Evolutionary conservation across 2,113 vertebrate species (phyloP).

Genomic region (Halcyon senegalensis): DNA sequence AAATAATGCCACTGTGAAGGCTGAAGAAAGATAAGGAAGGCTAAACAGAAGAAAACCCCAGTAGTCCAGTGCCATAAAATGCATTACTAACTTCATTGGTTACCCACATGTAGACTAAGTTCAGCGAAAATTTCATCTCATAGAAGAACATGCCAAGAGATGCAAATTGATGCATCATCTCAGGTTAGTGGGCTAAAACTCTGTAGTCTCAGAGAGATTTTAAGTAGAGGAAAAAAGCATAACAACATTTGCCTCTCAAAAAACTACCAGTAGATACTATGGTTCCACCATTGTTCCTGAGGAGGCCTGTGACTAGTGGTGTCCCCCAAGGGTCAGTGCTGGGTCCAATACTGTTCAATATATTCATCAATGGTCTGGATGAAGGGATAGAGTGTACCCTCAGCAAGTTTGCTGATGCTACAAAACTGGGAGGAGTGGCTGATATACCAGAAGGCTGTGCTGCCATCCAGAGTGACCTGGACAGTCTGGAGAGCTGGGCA

Average conservation of each 20-base stretch:
- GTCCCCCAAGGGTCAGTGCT: too few relatives aligned
- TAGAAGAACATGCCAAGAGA: not conserved
- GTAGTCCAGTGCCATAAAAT: not conserved
- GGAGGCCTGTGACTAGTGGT: too few relatives aligned
- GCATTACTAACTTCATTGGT: not conserved
- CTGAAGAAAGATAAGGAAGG: not conserved
- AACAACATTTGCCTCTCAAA: not conserved
- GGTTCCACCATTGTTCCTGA: not conserved
- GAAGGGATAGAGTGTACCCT: too few relatives aligned
- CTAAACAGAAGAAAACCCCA: not conserved
- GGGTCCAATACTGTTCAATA: too few relatives aligned
- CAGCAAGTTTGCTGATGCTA: too few relatives aligned
- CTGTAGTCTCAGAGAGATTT: not conserved
- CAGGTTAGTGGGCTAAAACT: not conserved
- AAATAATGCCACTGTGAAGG: not conserved
- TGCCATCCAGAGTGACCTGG: too few relatives aligned
- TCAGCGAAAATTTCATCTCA: not conserved
- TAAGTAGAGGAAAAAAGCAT: not conserved
- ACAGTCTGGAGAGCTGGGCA: too few relatives aligned
- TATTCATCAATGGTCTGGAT: too few relatives aligned
- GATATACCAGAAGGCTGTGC: too few relatives aligned
- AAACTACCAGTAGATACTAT: not conserved
- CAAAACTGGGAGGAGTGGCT: too few relatives aligned
- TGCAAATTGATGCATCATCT: not conserved
- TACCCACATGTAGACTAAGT: not conserved